Percentiles rank a stretch among this genome's conserved stretches.
These are phyloP conservation scores for Prunella strophiata DNA, from an alignment of 2,797 vertebrate genomes.

Conservation along the genomic window DNA sequence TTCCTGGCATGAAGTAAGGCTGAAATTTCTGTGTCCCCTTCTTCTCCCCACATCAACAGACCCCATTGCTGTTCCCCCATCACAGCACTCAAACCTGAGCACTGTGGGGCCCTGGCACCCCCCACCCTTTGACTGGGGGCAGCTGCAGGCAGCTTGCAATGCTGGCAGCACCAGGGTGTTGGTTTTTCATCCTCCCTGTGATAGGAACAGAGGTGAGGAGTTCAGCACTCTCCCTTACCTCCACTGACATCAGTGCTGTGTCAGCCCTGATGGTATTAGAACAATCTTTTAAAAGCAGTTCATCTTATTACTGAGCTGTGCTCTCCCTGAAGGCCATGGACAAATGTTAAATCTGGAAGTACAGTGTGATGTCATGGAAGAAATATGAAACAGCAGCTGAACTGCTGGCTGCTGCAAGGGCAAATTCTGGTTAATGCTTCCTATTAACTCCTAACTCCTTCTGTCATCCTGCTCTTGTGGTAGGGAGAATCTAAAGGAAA, in stretches of 20 bases:
- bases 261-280: conserved; percentile 47
- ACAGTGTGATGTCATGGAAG: not conserved
- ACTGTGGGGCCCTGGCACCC: not conserved
- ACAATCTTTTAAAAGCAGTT: conserved; percentile 40
- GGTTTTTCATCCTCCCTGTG: not conserved
- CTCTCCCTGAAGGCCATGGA: conserved; percentile 32
- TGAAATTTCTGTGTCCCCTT: not conserved
- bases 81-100: not conserved
- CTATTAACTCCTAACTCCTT: conserved; percentile 48
- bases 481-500: conserved; percentile 18
- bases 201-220: conserved; percentile 23
- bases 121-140: not conserved
- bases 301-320: conserved; percentile 23
- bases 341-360: conserved; percentile 40
- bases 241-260: conserved; percentile 38
- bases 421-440: conserved; percentile 55
- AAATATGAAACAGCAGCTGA: conserved; percentile 49
- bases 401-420: conserved; percentile 39
- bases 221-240: conserved; percentile 30
- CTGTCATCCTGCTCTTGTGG: not conserved
- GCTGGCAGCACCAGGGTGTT: not conserved
- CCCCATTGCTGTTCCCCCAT: not conserved
- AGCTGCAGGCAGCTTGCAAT: not conserved
- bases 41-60: accelerated
- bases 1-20: not conserved